A percentile compares a stretch with the other conserved stretches of the same genome.
Evolutionary conservation across 2,113 vertebrate genomes (phyloP).

Genomic region (Nanorana parkeri): DNA sequence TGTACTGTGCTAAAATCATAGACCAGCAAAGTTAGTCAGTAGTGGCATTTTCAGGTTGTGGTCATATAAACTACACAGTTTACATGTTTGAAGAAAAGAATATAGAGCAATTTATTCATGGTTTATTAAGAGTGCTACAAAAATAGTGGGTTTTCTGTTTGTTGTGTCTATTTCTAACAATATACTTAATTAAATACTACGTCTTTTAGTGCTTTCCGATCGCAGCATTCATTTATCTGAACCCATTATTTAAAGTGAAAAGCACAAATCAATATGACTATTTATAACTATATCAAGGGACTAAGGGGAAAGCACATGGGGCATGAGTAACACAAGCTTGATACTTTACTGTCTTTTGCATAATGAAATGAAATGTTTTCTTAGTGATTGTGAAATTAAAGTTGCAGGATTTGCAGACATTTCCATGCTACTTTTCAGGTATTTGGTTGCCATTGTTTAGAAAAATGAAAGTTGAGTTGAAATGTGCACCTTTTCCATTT

Average conservation of each 20-base stretch:
- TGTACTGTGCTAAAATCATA: too few species aligned
- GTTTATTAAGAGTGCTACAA: too few species aligned
- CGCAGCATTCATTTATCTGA: constrained; percentile 29
- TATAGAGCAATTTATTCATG: too few species aligned
- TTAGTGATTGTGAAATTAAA: constrained; percentile 35
- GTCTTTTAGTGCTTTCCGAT: background rate
- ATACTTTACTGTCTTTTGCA: constrained; percentile 40
- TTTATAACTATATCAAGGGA: constrained; percentile 34
- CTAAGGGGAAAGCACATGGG: background rate
- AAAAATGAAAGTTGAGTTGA: constrained; percentile 69
- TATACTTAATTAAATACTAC: constrained; percentile 3
- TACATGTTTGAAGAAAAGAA: too few species aligned
- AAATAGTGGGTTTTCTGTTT: background rate
- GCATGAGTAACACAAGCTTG: background rate
- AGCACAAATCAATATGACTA: constrained; percentile 42
- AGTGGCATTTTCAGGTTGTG: too few species aligned
- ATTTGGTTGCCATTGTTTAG: constrained; percentile 67
- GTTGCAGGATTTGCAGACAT: constrained; percentile 62
- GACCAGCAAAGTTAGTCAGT: too few species aligned
- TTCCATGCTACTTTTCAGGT: constrained; percentile 60
- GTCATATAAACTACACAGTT: too few species aligned
- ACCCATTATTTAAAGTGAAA: constrained; percentile 16
- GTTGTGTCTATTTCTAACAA: background rate
- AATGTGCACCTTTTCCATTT: constrained; percentile 74
- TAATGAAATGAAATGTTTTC: constrained; percentile 58